phyloP scores from a whole-genome alignment of 2,797 vertebrate species.

The Otus scops region DNA sequence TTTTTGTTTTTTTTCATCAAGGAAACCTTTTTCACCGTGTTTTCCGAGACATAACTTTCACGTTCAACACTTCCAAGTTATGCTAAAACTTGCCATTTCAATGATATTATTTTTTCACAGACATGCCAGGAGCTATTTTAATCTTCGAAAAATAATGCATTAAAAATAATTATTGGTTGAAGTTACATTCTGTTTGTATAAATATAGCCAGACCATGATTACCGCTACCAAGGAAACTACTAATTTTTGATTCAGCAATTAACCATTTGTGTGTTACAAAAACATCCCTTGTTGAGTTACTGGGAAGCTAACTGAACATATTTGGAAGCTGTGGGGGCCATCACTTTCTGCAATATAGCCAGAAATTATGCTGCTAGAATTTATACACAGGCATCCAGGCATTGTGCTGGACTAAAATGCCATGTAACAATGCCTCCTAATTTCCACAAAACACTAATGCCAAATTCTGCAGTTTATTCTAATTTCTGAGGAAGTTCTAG shows the following conservation, averaged over 20 bases:
- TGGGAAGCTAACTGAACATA: not conserved
- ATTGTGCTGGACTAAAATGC: not conserved
- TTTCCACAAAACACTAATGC: not conserved
- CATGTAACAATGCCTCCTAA: slow-evolving; percentile 2
- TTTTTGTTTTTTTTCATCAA: not conserved
- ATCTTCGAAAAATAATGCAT: not conserved
- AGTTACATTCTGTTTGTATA: not conserved
- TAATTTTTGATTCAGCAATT: not conserved
- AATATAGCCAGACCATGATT: not conserved
- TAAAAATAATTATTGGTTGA: not conserved
- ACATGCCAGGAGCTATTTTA: not conserved
- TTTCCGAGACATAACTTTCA: not conserved
- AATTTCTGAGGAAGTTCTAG: not conserved
- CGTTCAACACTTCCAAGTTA: not conserved
- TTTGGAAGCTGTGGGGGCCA: not conserved
- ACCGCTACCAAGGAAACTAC: slow-evolving; percentile 31
- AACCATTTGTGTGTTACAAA: not conserved
- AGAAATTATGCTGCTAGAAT: not conserved
- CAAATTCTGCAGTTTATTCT: not conserved
- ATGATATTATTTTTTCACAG: not conserved
- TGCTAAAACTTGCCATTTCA: not conserved
- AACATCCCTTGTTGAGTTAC: not conserved
- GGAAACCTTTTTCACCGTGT: not conserved
- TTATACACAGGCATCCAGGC: not conserved
- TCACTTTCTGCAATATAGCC: not conserved